Evolutionary conservation across 2,113 vertebrate genomes (phyloP).

Genomic region (Natator depressus): DNA sequence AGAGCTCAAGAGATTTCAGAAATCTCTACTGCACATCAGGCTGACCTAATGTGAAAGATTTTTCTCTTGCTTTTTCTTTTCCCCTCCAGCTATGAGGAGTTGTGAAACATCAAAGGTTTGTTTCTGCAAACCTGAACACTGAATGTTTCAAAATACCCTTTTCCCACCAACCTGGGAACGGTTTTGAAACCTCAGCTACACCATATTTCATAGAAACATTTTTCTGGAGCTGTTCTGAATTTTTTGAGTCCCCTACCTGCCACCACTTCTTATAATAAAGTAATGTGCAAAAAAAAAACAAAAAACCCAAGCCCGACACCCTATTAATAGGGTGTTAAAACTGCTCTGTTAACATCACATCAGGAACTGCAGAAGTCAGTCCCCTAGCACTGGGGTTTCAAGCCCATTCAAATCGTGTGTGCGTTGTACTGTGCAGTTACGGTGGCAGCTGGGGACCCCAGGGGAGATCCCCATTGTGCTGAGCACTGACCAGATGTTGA

Average conservation of each 20-base stretch:
- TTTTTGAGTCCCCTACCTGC: not conserved
- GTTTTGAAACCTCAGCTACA: not conserved
- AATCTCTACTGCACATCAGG: not conserved
- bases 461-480: not conserved
- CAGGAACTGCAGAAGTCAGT: not conserved
- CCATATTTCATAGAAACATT: not conserved
- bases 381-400: not conserved
- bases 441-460: not conserved
- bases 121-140: not conserved
- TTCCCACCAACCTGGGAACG: not conserved
- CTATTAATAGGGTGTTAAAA: not conserved
- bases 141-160: not conserved
- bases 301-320: not conserved
- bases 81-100: not conserved
- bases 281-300: not conserved
- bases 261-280: not conserved
- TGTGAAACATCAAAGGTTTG: not conserved
- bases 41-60: not conserved
- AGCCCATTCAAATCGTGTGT: not conserved
- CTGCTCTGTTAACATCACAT: not conserved
- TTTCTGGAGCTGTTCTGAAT: not conserved
- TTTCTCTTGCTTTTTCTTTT: not conserved
- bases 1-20: conserved; percentile 8
- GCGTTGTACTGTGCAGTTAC: not conserved
- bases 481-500: not conserved